These are phyloP conservation scores for Rhopalosiphum nymphaeae DNA, from an alignment of 2,888 invertebrate species.

Conservation along the genomic window DNA sequence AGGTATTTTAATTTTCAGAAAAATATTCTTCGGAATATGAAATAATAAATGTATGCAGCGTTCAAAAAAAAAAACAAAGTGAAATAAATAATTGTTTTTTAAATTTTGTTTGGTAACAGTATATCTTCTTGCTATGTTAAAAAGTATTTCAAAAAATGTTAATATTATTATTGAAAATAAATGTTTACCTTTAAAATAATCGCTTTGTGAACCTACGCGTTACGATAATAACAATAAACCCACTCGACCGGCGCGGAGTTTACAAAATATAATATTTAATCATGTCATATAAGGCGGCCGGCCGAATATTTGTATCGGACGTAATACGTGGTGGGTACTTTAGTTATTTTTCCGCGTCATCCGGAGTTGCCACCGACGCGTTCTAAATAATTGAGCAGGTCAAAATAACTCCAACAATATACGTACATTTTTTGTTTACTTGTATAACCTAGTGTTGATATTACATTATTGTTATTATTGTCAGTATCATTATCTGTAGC, in stretches of 20 bases:
- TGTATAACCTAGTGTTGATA: neutral
- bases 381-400: constrained; percentile 36
- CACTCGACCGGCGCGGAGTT: neutral
- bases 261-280: neutral
- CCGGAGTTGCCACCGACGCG: neutral
- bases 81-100: neutral
- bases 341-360: neutral
- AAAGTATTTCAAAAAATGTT: neutral
- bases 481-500: neutral
- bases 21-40: neutral
- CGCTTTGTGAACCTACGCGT: neutral
- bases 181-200: neutral
- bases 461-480: neutral
- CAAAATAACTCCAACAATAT: neutral
- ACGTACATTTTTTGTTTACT: neutral
- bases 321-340: neutral
- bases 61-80: neutral
- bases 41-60: neutral
- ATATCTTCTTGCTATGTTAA: neutral
- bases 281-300: neutral
- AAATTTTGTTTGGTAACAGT: neutral
- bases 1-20: neutral
- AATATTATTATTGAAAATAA: neutral
- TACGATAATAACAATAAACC: neutral
- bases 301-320: neutral